A percentile compares a stretch with the other conserved stretches of the same genome.
Conservation (phyloP, 2,113 vertebrate genomes). For the Dissostichus mawsoni region DNA sequence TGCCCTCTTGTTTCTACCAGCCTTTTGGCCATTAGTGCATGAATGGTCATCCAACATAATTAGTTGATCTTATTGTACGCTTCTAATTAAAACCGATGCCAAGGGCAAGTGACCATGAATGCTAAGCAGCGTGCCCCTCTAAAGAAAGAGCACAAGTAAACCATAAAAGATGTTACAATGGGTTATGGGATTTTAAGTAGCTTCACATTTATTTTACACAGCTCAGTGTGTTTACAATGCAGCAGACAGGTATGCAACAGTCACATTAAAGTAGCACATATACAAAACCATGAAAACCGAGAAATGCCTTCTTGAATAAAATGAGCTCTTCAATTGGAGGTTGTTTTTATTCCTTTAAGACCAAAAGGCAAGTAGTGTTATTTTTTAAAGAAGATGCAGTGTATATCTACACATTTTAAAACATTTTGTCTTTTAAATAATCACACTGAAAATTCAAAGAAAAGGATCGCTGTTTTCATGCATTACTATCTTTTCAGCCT, state of each 20-base stretch:
- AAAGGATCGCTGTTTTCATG: conserved; percentile 10
- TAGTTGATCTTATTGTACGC: conserved; percentile 32
- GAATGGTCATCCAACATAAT: conserved; percentile 23
- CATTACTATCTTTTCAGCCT: neutral
- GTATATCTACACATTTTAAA: neutral
- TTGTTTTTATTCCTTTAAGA: neutral
- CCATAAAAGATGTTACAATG: conserved; percentile 23
- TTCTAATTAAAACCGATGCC: conserved; percentile 49
- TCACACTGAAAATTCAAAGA: neutral
- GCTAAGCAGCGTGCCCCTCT: neutral
- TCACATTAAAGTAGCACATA: neutral
- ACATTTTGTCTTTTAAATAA: neutral
- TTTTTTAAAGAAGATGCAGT: neutral
- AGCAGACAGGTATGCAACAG: conserved; percentile 17
- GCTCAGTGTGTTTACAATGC: neutral
- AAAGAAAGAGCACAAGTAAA: conserved; percentile 2
- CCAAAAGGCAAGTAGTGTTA: neutral
- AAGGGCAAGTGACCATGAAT: conserved; percentile 18
- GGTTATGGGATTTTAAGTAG: conserved; percentile 34
- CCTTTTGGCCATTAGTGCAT: conserved; percentile 1
- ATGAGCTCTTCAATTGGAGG: neutral
- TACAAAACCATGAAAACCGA: neutral
- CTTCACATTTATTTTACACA: neutral
- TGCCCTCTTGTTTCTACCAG: conserved; percentile 1
- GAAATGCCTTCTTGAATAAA: neutral